Conservation (phyloP, 37 sponge, comb jelly and placozoan genomes). For the Halisarca cf. caerulea region DNA sequence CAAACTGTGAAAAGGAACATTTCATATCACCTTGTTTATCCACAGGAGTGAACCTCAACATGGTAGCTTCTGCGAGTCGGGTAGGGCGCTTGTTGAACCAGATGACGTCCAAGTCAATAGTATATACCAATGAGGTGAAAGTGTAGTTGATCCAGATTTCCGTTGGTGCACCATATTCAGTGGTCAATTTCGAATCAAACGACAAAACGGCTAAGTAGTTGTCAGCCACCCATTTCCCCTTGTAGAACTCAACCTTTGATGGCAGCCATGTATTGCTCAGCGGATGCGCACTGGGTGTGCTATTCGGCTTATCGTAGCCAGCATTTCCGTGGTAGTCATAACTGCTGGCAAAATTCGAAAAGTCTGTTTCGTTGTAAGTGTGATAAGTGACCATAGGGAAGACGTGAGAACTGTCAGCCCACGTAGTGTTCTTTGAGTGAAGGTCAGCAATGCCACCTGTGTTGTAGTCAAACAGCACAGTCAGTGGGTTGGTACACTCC, state of each 20-base stretch:
- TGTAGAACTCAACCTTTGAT: conserved; percentile 5
- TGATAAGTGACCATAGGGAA: conserved; percentile 40
- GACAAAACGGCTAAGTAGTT: conserved; percentile 26
- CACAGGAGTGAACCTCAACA: conserved; percentile 55
- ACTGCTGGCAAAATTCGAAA: not conserved
- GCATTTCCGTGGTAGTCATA: conserved; percentile 67
- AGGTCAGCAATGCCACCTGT: not conserved
- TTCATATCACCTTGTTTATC: not conserved
- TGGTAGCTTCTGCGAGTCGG: conserved; percentile 65
- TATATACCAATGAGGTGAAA: not conserved
- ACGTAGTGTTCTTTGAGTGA: conserved; percentile 8
- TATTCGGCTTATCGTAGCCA: conserved; percentile 65
- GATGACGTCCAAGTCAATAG: conserved; percentile 29
- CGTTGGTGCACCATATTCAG: conserved; percentile 60
- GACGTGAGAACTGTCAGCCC: conserved; percentile 20
- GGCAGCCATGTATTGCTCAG: conserved; percentile 19
- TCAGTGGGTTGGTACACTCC: conserved; percentile 6
- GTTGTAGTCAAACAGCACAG: not conserved
- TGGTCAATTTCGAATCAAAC: conserved; percentile 17
- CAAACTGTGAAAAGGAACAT: not conserved
- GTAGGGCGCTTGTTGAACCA: conserved; percentile 61
- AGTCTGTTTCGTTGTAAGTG: conserved; percentile 74
- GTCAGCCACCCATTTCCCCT: not conserved
- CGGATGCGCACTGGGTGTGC: conserved; percentile 50
- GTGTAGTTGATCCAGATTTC: conserved; percentile 39